These are phyloP conservation scores for Synodontis membranacea DNA, from an alignment of 2,113 vertebrate species.

Conservation along the genomic window DNA sequence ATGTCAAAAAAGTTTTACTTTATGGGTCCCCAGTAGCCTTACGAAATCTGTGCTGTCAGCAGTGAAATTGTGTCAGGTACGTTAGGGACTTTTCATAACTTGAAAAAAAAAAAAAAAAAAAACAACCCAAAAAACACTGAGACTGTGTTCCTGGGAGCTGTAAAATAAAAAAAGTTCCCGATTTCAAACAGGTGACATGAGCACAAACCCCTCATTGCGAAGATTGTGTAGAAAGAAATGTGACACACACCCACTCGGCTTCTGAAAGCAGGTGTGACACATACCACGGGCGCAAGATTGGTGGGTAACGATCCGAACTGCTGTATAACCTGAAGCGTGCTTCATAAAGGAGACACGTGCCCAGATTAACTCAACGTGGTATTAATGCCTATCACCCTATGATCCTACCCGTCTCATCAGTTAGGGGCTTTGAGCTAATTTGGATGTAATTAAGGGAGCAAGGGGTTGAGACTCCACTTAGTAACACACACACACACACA, in stretches of 20 bases:
- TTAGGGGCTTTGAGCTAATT: background rate
- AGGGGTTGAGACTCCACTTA: background rate
- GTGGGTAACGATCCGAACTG: background rate
- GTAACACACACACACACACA: no score
- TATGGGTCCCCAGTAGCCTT: background rate
- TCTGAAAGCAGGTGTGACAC: background rate
- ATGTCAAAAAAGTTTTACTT: background rate
- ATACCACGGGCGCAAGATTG: background rate
- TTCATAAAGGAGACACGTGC: background rate
- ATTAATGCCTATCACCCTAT: slow-evolving; percentile 28
- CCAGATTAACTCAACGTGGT: slow-evolving; percentile 10
- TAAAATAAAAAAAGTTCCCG: background rate
- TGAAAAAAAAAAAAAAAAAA: background rate
- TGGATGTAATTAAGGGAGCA: background rate
- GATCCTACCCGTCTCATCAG: background rate
- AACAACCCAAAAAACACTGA: background rate
- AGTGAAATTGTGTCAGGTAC: slow-evolving; percentile 1
- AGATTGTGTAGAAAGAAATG: background rate
- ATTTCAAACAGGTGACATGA: background rate
- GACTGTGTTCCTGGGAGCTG: background rate
- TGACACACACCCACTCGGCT: background rate
- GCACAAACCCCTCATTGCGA: background rate
- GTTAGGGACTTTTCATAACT: slow-evolving; percentile 18
- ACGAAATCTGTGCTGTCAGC: slow-evolving; percentile 13
- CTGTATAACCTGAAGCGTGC: background rate